Percentiles rank a stretch among this genome's conserved stretches.
These are phyloP conservation scores for Drosophila birchii DNA, from an alignment of 2,888 invertebrate genomes.

Conservation along the genomic window DNA sequence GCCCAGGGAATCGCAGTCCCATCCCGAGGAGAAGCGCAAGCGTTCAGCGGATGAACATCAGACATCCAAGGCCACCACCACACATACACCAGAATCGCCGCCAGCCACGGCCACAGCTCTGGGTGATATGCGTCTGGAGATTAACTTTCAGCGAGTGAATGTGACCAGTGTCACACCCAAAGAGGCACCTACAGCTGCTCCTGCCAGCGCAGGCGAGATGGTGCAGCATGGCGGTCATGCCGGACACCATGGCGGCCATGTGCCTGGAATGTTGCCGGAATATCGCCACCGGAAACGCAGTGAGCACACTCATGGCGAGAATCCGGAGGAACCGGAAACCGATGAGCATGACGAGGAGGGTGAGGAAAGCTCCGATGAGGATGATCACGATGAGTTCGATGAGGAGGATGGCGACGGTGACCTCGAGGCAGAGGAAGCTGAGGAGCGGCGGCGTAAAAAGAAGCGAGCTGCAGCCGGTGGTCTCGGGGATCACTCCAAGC, in stretches of 20 bases:
- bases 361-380: conserved; percentile 83
- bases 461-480: conserved; percentile 80
- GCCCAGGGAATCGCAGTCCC: conserved; percentile 63
- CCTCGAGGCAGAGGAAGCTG: conserved; percentile 76
- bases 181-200: conserved; percentile 24
- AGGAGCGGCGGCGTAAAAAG: conserved; percentile 84
- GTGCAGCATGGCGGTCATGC: conserved; percentile 81
- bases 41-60: conserved; percentile 82
- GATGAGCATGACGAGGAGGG: conserved; percentile 76
- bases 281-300: conserved; percentile 82
- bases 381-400: conserved; percentile 82
- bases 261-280: conserved; percentile 46
- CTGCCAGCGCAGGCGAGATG: conserved; percentile 52
- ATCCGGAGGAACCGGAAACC: conserved; percentile 77
- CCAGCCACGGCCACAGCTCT: conserved; percentile 53
- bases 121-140: conserved; percentile 74
- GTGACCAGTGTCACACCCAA: conserved; percentile 46
- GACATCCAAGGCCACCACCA: conserved; percentile 42
- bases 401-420: conserved; percentile 66
- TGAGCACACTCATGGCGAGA: conserved; percentile 73
- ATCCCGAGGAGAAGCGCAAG: conserved; percentile 86
- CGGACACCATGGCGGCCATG: conserved; percentile 62
- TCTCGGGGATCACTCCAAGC: conserved; percentile 29
- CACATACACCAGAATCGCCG: conserved; percentile 52
- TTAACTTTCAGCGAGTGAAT: conserved; percentile 68